phyloP scores from a whole-genome alignment of 2,888 invertebrate genomes.

The Mesoligia furuncula region DNA sequence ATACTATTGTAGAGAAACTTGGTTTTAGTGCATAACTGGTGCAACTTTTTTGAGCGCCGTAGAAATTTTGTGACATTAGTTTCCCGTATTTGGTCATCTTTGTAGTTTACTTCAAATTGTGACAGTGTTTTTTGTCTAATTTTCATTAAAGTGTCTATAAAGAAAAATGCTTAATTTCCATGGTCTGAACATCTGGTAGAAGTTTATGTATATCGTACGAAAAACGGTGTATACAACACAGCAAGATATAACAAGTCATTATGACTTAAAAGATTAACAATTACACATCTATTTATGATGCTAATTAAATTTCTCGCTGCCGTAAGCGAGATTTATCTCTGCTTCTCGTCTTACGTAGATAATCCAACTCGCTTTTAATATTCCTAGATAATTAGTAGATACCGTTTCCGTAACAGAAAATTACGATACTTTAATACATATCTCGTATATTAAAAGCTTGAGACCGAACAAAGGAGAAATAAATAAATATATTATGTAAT shows the following conservation, averaged over 20 bases:
- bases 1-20: no score
- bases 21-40: no score
- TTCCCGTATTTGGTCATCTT: no score
- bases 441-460: conserved; percentile 12
- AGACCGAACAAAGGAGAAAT: conserved; percentile 4
- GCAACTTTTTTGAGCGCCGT: no score
- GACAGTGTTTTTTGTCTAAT: no score
- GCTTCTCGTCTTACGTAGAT: neutral
- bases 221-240: neutral
- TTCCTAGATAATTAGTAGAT: neutral
- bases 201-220: no score
- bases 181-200: no score
- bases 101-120: no score
- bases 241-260: neutral
- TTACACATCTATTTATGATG: conserved; percentile 6
- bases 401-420: conserved; percentile 21
- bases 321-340: conserved; percentile 16
- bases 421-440: conserved; percentile 16
- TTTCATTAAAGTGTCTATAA: no score
- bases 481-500: conserved; percentile 25
- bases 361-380: neutral
- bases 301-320: conserved; percentile 37
- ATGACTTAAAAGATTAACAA: conserved; percentile 12
- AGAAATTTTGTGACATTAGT: no score
- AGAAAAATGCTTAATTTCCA: no score